Base-by-base conservation (phyloP, 2,113 vertebrate genomes). In the Protobothrops flavoviridis region DNA sequence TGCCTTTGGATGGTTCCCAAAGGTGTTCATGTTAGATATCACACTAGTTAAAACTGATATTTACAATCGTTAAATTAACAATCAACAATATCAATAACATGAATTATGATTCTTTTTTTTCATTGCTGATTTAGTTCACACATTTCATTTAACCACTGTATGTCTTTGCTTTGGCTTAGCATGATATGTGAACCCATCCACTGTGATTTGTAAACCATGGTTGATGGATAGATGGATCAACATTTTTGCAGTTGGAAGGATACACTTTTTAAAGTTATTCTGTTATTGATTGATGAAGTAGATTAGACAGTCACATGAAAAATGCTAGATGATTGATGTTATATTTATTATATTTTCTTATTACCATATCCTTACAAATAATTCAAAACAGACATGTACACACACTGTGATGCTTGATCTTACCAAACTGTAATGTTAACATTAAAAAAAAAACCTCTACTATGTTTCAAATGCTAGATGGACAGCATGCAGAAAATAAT, bases 371-470 rank as follows among this genome's bases (percentile, higher is more conserved):
- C 43, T 90, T 64, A 29, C 4, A 59, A 61, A 64, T 74, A 61
- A 24, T 59, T 89, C n/a, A 53, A 90, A 61, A 20, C 4, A 50
- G 43, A 20, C 5, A n/a, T 87, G 48, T 29, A 17, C 52, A 24
- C 17, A 39, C 33, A 50, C 15, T 21, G 13, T 85, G 8, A 52
- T 86, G 17, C 59, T 89, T 90, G n/a, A 74, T 57, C 88, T 1
- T 43, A 69, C 93, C 33, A 52, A 85, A 52, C 57, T 0, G 2
- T 33, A 7, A 9, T 9, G 52, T 33, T 69, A 94, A 23, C 87
- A 89, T 52, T 81, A 61, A 91, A 93, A 93, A 48, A 90, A 55
- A 3, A 6, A 93, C 81, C 89, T n/a, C 91, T 7, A 33, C 4
- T 92, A 74, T 2, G 17, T 33, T 74, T 90, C 39, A 15, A 10